Evolutionary conservation across 2,113 vertebrate genomes (phyloP).

Genomic region (Cisticola juncidis): DNA sequence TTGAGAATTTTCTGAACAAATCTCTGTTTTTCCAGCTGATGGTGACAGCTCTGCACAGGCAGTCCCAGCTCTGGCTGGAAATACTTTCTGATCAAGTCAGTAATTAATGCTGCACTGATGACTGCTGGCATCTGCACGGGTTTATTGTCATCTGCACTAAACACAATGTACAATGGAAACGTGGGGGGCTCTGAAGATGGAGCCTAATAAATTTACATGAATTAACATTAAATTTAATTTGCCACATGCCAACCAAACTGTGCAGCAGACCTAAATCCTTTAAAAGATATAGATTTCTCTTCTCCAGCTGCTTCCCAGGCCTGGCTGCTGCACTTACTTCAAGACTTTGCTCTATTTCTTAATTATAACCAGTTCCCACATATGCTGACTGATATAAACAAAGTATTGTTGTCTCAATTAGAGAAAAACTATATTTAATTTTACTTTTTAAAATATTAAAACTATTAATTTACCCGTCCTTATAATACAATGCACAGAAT

Average conservation of each 20-base stretch:
- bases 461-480: neutral
- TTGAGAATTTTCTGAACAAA: neutral
- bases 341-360: neutral
- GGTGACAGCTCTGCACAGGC: neutral
- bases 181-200: constrained; percentile 7
- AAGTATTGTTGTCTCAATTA: neutral
- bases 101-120: constrained; percentile 50
- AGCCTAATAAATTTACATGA: constrained; percentile 53
- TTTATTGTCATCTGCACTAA: constrained; percentile 39
- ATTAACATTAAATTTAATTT: constrained; percentile 64
- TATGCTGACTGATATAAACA: neutral
- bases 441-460: neutral
- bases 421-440: neutral
- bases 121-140: constrained; percentile 39
- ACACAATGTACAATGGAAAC: constrained; percentile 23
- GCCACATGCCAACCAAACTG: constrained; percentile 58
- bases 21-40: neutral
- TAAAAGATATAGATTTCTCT: neutral
- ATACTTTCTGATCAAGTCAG: neutral
- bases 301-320: neutral
- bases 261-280: constrained; percentile 19
- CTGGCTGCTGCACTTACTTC: neutral
- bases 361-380: neutral
- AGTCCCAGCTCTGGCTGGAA: constrained; percentile 5
- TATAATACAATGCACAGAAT: neutral